Evolutionary conservation across 2,888 invertebrate genomes (phyloP), one percentile per base, ranked within the genome.

Genomic region (Capitulum mitella): DNA sequence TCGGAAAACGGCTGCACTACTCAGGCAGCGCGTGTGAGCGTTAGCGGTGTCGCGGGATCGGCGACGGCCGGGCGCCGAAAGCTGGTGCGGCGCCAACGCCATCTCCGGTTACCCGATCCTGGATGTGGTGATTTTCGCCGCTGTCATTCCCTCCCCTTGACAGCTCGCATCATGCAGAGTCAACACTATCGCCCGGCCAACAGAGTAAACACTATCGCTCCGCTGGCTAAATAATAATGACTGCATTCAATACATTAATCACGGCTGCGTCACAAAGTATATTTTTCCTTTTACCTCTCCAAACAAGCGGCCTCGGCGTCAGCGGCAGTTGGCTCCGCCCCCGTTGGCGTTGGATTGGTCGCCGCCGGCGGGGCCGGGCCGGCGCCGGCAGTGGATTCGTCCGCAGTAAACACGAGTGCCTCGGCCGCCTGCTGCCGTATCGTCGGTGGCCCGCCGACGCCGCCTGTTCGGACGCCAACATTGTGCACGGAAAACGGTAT

Each of bases 181-280:
- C 12, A 70, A 70, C 70, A 70, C 37, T 70, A 37, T 37, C 70
- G 22, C 37, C 70, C 37, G 37, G 16, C 70, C 14, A 14, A 6
- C 70, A 70, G 22, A 22, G 70, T 70, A 14, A 70, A 70, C 70
- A 70, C 70, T 70, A 70, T 70, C 70, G 37, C 70, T 70, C 70
- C 70, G 70, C 70, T 70, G 70, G 22, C 70, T 70, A 70, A 70
- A 70, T 70, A 70, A 70, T 70, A 70, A 70, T 70, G 70, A 37
- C 70, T 70, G 70, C 70, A 70, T 70, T 70, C 70, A 70, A 70
- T 70, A 70, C 70, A 70, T 70, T 70, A 70, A 70, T 70, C 70
- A 70, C 37, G 22, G 3, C 70, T 8, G 37, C 37, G 70, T 37
- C 70, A 70, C 70, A 70, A 70, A 70, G 70, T 70, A 70, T 70